A percentile compares a stretch with the other conserved stretches of the same genome.
Evolutionary conservation across 2,888 invertebrate species (phyloP).

Genomic region (Lottia gigantea): DNA sequence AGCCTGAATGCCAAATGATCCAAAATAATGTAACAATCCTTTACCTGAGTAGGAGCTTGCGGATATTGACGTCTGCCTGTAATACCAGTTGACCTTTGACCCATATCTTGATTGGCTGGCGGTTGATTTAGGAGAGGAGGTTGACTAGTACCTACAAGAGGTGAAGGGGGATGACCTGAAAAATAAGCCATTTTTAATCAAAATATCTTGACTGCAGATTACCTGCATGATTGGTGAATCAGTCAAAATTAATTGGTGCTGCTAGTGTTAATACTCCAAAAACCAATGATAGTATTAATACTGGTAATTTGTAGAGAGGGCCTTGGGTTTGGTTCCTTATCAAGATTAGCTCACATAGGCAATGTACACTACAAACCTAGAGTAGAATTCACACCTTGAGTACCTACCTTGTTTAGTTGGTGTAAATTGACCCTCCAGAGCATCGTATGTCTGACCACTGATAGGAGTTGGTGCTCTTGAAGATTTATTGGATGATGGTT

Average conservation of each 20-base stretch:
- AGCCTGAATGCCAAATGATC: constrained; percentile 1
- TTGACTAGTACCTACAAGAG: background rate
- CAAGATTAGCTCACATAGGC: too few species aligned
- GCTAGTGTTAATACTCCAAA: too few species aligned
- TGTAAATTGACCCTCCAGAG: constrained; percentile 65
- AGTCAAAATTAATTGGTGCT: too few species aligned
- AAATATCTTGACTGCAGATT: too few species aligned
- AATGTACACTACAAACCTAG: too few species aligned
- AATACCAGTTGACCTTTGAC: constrained; percentile 29
- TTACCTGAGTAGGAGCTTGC: background rate
- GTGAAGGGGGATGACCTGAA: constrained; percentile 11
- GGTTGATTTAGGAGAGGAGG: background rate
- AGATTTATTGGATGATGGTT: constrained; percentile 64
- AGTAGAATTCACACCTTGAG: too few species aligned
- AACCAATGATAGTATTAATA: too few species aligned
- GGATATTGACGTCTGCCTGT: constrained; percentile 41
- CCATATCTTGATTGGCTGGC: constrained; percentile 12
- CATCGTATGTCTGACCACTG: constrained; percentile 68
- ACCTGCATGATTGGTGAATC: too few species aligned
- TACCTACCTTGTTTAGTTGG: constrained; percentile 35
- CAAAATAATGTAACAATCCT: constrained; percentile 4
- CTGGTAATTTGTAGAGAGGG: too few species aligned
- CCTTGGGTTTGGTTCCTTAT: too few species aligned
- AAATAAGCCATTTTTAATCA: background rate
- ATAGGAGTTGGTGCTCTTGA: constrained; percentile 71